Conservation (phyloP, 2,113 vertebrate genomes). For the Onychostoma macrolepis region DNA sequence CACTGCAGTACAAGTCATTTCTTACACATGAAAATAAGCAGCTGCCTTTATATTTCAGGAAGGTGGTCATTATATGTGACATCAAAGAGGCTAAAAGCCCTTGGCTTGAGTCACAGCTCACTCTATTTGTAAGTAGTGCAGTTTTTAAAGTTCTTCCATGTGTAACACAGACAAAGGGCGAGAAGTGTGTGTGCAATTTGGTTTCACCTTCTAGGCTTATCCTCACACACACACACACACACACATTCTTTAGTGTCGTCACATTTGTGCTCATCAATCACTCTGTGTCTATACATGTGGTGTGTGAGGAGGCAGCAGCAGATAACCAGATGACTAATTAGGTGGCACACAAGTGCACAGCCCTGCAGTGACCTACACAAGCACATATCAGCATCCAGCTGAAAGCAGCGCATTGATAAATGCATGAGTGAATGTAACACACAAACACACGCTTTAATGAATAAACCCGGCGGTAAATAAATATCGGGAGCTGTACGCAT, state of each 20-base stretch:
- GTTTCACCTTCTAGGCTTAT: background rate
- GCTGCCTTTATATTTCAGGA: background rate
- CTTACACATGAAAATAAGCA: background rate
- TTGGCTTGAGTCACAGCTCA: background rate
- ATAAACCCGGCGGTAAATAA: background rate
- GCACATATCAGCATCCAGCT: slow-evolving; percentile 16
- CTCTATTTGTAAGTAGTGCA: background rate
- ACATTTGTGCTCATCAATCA: slow-evolving; percentile 24
- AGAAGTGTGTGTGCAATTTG: background rate
- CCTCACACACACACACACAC: background rate
- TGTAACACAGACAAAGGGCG: background rate
- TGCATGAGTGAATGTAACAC: slow-evolving; percentile 7
- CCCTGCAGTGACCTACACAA: slow-evolving; percentile 33
- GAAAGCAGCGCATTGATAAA: background rate
- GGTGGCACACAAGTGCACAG: slow-evolving; percentile 31
- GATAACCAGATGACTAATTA: slow-evolving; percentile 39
- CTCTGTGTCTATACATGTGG: background rate
- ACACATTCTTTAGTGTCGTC: background rate
- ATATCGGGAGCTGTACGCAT: background rate
- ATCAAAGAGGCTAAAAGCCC: background rate
- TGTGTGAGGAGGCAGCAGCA: slow-evolving; percentile 19
- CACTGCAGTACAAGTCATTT: background rate
- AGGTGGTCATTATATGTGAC: background rate
- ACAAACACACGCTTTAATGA: background rate
- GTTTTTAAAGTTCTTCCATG: background rate